A percentile compares a stretch with the other conserved stretches of the same genome.
These are phyloP conservation scores for Frieseomelitta varia DNA, from an alignment of 1,140 invertebrate species.

Conservation along the genomic window DNA sequence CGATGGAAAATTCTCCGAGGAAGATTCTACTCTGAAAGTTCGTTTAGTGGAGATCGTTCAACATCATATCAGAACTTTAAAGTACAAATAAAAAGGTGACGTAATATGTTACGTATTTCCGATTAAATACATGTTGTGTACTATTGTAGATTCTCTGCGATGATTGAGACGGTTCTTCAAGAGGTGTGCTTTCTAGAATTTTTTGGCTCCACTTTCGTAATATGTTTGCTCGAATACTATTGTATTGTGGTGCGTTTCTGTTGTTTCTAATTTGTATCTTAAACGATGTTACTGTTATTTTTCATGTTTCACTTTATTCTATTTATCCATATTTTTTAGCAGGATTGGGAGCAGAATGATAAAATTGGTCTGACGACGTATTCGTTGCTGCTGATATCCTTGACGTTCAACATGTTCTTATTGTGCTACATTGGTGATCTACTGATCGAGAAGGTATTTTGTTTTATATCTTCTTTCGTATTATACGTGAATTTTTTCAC, in stretches of 20 bases:
- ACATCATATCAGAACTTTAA: conserved; percentile 43
- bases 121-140: no score
- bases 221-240: conserved; percentile 70
- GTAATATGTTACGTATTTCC: background rate
- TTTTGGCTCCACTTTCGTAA: conserved; percentile 63
- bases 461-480: background rate
- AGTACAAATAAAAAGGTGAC: conserved; percentile 3
- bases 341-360: conserved; percentile 67
- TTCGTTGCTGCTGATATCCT: conserved; percentile 59
- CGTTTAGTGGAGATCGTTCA: conserved; percentile 47
- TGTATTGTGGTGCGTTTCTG: conserved; percentile 62
- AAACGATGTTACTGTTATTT: background rate
- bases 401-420: conserved; percentile 70
- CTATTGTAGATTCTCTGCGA: conserved; percentile 17
- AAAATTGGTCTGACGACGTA: conserved; percentile 50
- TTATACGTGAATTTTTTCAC: background rate
- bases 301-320: background rate
- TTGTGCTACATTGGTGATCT: conserved; percentile 70
- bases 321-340: background rate
- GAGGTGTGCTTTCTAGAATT: conserved; percentile 68
- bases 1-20: background rate
- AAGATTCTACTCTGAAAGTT: background rate
- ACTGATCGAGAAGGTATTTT: conserved; percentile 63
- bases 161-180: conserved; percentile 60
- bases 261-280: no score